A percentile compares a stretch with the other conserved stretches of the same genome.
Conservation (phyloP, 23 tunicate species). For the Halocynthia aurantium region DNA sequence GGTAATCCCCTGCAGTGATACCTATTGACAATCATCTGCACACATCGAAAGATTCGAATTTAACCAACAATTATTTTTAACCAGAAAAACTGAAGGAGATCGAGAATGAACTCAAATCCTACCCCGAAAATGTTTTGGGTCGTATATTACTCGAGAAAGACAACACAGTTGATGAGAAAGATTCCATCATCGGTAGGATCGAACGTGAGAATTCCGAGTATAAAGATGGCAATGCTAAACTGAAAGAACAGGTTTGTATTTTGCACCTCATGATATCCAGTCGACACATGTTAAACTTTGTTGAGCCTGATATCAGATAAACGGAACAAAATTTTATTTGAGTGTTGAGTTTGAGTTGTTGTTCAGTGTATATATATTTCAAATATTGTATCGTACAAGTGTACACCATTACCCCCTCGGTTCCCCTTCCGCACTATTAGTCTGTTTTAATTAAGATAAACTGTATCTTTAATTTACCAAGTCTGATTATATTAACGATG, state of each 20-base stretch:
- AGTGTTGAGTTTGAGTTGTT: no score
- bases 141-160: slow-evolving; percentile 33
- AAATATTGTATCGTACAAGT: no score
- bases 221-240: slow-evolving; percentile 16
- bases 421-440: not conserved
- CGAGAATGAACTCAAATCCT: slow-evolving; percentile 48
- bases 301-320: no score
- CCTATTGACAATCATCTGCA: not conserved
- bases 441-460: no score
- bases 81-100: slow-evolving; percentile 59
- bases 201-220: slow-evolving; percentile 25
- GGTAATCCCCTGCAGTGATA: not conserved
- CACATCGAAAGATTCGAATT: no score
- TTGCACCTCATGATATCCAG: not conserved
- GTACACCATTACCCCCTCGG: not conserved
- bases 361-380: no score
- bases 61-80: no score
- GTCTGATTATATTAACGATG: not conserved
- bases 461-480: no score
- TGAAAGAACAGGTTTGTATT: slow-evolving; percentile 31
- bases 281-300: not conserved
- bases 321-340: no score
- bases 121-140: slow-evolving; percentile 33
- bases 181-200: slow-evolving; percentile 11
- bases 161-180: slow-evolving; percentile 21